These are phyloP conservation scores for Protosalanx chinensis DNA, from an alignment of 2,797 vertebrate species.

Conservation along the genomic window DNA sequence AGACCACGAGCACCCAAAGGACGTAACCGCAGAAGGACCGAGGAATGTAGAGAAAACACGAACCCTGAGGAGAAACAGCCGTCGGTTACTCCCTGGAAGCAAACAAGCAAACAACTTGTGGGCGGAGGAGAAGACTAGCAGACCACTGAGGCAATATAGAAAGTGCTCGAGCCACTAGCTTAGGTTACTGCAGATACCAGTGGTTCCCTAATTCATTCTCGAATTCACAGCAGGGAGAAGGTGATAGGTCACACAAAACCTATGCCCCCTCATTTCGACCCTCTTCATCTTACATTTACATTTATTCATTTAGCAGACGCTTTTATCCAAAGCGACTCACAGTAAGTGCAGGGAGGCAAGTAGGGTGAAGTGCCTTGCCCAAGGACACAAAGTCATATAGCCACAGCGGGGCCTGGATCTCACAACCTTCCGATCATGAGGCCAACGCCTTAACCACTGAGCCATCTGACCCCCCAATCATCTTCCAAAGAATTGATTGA, in stretches of 20 bases:
- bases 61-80: conserved; percentile 28
- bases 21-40: conserved; percentile 45
- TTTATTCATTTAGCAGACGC: too few species aligned
- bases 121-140: conserved; percentile 8
- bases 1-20: conserved; percentile 51
- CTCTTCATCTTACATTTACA: too few species aligned
- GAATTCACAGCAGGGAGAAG: neutral
- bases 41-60: conserved; percentile 54
- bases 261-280: neutral
- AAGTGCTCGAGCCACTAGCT: conserved; percentile 9
- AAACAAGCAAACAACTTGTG: neutral
- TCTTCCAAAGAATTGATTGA: neutral
- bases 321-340: too few species aligned
- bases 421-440: too few species aligned
- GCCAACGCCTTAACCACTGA: too few species aligned
- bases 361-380: too few species aligned
- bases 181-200: conserved; percentile 9
- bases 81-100: conserved; percentile 23
- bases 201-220: neutral
- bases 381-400: too few species aligned
- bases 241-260: neutral
- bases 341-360: too few species aligned
- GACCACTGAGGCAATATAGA: conserved; percentile 18
- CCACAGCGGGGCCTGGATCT: too few species aligned
- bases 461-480: too few species aligned